Conservation (phyloP, 1,140 invertebrate genomes). For the Trichogramma pretiosum region DNA sequence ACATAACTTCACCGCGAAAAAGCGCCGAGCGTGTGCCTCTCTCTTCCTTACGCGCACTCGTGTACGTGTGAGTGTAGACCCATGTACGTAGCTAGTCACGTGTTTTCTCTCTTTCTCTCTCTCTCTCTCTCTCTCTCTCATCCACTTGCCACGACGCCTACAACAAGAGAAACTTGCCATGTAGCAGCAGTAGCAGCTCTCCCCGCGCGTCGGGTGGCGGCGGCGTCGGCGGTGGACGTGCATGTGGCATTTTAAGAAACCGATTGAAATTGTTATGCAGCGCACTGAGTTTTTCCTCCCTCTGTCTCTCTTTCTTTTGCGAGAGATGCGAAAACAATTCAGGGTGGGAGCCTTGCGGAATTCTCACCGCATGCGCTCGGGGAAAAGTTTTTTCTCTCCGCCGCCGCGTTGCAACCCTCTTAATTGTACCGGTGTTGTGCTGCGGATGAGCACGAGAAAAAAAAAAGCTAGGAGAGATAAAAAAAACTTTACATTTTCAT, state of each 20-base stretch:
- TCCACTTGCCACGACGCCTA: too few species aligned
- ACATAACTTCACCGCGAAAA: constrained; percentile 20
- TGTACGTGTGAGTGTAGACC: too few species aligned
- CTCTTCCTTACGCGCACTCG: background rate
- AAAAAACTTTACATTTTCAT: background rate
- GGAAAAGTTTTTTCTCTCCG: background rate
- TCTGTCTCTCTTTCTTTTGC: background rate
- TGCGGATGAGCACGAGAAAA: background rate
- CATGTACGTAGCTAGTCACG: too few species aligned
- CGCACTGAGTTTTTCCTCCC: constrained; percentile 11
- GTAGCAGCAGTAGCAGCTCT: too few species aligned
- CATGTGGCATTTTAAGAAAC: constrained; percentile 20
- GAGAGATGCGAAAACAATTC: constrained; percentile 16
- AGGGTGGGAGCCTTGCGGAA: constrained; percentile 6
- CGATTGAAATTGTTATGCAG: constrained; percentile 22
- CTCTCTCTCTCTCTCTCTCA: background rate
- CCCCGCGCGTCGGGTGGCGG: background rate
- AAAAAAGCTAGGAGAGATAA: background rate
- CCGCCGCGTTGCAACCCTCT: too few species aligned
- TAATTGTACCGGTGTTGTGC: too few species aligned
- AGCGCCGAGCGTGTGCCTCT: constrained; percentile 5
- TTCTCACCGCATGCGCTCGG: background rate
- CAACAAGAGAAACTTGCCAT: too few species aligned
- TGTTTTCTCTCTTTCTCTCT: background rate
- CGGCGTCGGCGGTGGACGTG: constrained; percentile 6